Percentiles rank a stretch among this genome's conserved stretches.
These are phyloP conservation scores for Sitobion miscanthi DNA, from an alignment of 1,140 invertebrate species.

Conservation along the genomic window DNA sequence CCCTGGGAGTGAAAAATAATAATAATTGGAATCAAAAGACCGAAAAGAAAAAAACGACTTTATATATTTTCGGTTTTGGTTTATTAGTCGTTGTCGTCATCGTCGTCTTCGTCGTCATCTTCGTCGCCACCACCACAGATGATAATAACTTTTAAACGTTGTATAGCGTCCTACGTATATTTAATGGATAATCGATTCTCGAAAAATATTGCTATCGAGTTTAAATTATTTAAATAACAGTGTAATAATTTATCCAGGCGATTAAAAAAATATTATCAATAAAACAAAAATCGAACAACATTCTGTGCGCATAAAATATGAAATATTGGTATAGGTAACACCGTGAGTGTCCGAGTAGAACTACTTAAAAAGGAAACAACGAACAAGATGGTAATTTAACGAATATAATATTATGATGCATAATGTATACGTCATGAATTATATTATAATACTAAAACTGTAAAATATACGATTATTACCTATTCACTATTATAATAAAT, in stretches of 20 bases:
- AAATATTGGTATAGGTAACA: neutral
- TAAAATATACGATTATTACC: no score
- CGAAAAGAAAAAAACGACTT: neutral
- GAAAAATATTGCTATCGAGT: neutral
- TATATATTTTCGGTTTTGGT: neutral
- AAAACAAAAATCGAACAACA: neutral
- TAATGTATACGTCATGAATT: no score
- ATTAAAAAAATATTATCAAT: neutral
- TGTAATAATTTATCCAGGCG: neutral
- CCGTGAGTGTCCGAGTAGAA: neutral
- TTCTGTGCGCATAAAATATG: neutral
- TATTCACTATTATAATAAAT: no score
- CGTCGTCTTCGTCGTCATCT: neutral
- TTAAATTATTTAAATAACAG: neutral
- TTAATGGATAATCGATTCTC: neutral
- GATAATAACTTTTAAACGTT: slow-evolving; percentile 1
- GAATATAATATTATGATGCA: neutral
- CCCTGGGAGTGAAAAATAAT: slow-evolving; percentile 16
- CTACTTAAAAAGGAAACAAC: neutral
- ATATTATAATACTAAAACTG: no score
- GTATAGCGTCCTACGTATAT: neutral
- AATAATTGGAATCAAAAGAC: neutral
- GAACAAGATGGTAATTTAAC: neutral
- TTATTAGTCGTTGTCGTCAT: neutral
- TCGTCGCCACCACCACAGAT: neutral